phyloP scores from a whole-genome alignment of 2,888 invertebrate species.

The Drosophila hamatofila region DNA sequence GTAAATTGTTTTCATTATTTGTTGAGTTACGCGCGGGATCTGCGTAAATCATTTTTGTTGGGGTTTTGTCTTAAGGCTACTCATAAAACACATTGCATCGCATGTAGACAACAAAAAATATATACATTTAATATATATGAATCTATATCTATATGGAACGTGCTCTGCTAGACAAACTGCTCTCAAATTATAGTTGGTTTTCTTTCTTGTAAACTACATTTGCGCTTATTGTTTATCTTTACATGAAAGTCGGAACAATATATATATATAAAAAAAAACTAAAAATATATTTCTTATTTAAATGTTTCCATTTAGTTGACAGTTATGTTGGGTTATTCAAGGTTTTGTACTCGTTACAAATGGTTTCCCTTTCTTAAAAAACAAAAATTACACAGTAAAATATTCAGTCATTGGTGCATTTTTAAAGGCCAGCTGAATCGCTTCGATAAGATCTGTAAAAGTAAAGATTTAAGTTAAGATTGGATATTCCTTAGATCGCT shows the following conservation, averaged over 20 bases:
- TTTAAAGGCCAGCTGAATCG: conserved; percentile 1
- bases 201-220: conserved; percentile 13
- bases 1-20: conserved; percentile 32
- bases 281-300: not conserved
- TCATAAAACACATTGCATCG: conserved; percentile 11
- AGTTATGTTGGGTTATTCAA: conserved; percentile 7
- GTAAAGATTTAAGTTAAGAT: not conserved
- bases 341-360: conserved; percentile 18
- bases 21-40: conserved; percentile 55
- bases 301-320: not conserved
- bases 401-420: conserved; percentile 10
- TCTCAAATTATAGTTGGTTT: conserved; percentile 41
- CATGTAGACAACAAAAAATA: conserved; percentile 7
- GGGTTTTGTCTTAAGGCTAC: conserved; percentile 24
- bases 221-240: conserved; percentile 36
- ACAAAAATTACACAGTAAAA: not conserved
- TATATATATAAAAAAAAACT: not conserved
- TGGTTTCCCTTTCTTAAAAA: not conserved
- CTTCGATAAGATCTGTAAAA: not conserved
- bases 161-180: conserved; percentile 23
- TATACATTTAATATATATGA: not conserved
- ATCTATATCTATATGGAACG: not conserved
- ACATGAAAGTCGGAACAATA: conserved; percentile 10
- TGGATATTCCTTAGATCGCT: not conserved
- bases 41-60: conserved; percentile 44